Evolutionary conservation across 1,140 invertebrate species (phyloP).

Genomic region (Apolygus lucorum): DNA sequence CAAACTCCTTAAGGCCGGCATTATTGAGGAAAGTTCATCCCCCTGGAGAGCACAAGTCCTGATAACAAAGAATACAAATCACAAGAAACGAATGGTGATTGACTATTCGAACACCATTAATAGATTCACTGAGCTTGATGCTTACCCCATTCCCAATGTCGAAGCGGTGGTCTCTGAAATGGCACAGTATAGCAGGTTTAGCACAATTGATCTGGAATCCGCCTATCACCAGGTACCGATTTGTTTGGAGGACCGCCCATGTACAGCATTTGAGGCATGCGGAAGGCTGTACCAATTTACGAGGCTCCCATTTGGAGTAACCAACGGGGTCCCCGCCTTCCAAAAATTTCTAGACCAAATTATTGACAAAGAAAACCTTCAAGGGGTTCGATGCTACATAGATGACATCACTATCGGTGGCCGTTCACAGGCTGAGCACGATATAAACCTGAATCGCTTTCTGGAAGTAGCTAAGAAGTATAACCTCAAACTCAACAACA

Average conservation of each 20-base stretch:
- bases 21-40: neutral
- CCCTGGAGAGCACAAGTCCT: conserved; percentile 9
- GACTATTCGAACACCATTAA: conserved; percentile 21
- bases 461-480: neutral
- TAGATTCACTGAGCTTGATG: conserved; percentile 12
- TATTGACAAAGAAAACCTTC: neutral
- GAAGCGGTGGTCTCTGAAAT: neutral
- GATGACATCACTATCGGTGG: conserved; percentile 3
- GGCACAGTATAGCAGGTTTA: neutral
- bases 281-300: conserved; percentile 16
- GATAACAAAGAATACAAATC: neutral
- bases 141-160: conserved; percentile 8
- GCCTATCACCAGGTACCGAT: neutral
- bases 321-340: neutral
- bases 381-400: neutral
- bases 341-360: neutral
- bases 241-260: neutral
- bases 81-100: conserved; percentile 1
- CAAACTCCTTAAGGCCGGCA: neutral
- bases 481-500: neutral
- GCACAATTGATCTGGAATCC: neutral
- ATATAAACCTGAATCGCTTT: neutral
- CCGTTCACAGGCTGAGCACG: neutral
- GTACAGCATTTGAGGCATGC: conserved; percentile 5
- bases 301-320: neutral